Evolutionary conservation across 1,140 invertebrate species (phyloP), one percentile per base, ranked within the genome.

Genomic region (Anoplophora glabripennis): DNA sequence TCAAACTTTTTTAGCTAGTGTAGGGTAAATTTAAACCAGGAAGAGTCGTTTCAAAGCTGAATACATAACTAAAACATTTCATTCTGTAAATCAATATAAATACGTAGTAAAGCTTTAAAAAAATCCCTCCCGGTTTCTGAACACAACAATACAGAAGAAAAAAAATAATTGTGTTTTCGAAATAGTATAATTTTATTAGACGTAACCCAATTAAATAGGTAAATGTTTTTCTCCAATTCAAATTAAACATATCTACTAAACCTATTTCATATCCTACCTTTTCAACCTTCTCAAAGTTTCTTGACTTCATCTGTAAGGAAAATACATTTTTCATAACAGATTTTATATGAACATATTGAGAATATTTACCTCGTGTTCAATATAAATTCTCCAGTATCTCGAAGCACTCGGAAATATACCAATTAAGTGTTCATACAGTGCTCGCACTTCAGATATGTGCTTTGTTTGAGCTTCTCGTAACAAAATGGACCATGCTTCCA

Each of bases 341-440:
- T 17, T 47, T 41, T 41, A 41, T 7, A 41, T 10, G 15, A 41
- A 41, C 10, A 41, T n/a, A 41, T 5, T 12, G 15, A 41, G n/a
- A 0, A 42, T 10, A 44, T 10, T 9, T 80, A 94, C 92, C 89
- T 99, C 97, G 82, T 98, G 95, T 79, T 99, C 97, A 70, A 99
- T 99, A 79, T 98, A 99, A 64, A 97, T 92, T 80, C 98, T 98
- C 97, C 97, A 99, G 77, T 95, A 99, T 59, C 94, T 84, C 1
- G 96, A 97, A 40, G 94, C 92, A 35, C 94, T 97, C 5, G 96
- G 94, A 75, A 99, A 99, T 12, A 94, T 92, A 11, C 81, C 78
- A 1, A 99, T 92, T 1, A 99, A 80, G 69, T 90, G 90, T 78
- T 99, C 97, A 76, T 97, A 99, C 56, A 98, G 85, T 8, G 86